Evolutionary conservation across 53 echinoderm and acorn worm genomes (phyloP).

Genomic region (Arbacia lixula): DNA sequence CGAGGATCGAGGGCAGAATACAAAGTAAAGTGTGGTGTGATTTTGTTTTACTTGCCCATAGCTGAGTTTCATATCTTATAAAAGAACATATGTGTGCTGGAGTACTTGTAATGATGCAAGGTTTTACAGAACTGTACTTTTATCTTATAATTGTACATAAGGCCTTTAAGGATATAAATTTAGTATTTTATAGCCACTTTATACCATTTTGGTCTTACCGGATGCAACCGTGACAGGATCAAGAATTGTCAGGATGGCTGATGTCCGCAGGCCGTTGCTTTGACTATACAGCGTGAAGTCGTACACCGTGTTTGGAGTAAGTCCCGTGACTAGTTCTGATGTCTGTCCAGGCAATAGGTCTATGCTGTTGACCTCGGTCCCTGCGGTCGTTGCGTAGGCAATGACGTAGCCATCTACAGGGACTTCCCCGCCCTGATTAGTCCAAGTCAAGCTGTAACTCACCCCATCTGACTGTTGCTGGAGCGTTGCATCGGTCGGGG

Average conservation of each 20-base stretch:
- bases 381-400: slow-evolving; percentile 17
- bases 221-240: neutral
- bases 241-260: slow-evolving; percentile 1
- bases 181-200: too few species aligned
- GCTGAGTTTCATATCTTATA: too few species aligned
- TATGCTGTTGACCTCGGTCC: neutral
- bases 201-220: too few species aligned
- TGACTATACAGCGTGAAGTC: slow-evolving; percentile 36
- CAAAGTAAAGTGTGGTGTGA: too few species aligned
- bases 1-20: too few species aligned
- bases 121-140: too few species aligned
- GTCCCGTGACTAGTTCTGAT: neutral
- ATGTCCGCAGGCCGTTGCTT: slow-evolving; percentile 19
- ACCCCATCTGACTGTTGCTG: neutral
- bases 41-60: too few species aligned
- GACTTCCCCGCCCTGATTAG: neutral
- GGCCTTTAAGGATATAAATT: too few species aligned
- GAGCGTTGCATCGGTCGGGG: slow-evolving; percentile 18
- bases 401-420: slow-evolving; percentile 27
- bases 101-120: too few species aligned
- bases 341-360: neutral
- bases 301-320: neutral
- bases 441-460: slow-evolving; percentile 10
- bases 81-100: too few species aligned
- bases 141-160: too few species aligned